Percentiles rank a stretch among this genome's conserved stretches.
Conservation (phyloP, 2,113 vertebrate genomes). For the Dipodomys ordii region DNA sequence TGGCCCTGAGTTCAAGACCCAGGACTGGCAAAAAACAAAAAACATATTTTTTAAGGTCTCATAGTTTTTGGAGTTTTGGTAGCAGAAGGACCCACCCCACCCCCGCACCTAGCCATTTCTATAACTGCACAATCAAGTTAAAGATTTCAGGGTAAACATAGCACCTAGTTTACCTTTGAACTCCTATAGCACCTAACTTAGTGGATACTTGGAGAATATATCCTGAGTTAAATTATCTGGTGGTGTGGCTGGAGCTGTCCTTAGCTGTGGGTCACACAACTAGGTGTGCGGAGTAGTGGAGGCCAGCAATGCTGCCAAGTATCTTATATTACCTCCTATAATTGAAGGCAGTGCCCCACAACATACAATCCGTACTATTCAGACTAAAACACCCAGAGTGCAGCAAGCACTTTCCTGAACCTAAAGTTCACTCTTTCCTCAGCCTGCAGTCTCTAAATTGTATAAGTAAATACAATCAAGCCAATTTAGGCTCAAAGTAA, state of each 20-base stretch:
- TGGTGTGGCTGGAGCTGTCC: background rate
- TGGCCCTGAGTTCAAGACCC: no score
- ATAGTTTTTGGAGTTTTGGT: no score
- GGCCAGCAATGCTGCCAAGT: conserved; percentile 8
- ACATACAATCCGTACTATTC: conserved; percentile 3
- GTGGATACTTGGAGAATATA: background rate
- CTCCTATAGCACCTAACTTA: background rate
- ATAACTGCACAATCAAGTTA: conserved; percentile 45
- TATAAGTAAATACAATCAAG: no score
- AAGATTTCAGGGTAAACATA: conserved; percentile 62
- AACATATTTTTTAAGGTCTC: no score
- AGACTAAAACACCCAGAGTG: background rate
- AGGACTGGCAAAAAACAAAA: no score
- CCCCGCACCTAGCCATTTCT: conserved; percentile 16
- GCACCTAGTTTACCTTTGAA: conserved; percentile 49
- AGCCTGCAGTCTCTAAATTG: no score
- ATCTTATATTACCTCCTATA: background rate
- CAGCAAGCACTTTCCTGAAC: no score
- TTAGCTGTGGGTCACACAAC: no score
- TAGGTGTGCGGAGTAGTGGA: background rate
- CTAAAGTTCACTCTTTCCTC: no score
- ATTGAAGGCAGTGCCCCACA: background rate
- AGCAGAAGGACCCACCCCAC: no score
- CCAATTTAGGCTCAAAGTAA: no score
- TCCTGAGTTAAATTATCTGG: conserved; percentile 10